Evolutionary conservation across 2,797 vertebrate genomes (phyloP).

Genomic region (Geotrypetes seraphini): DNA sequence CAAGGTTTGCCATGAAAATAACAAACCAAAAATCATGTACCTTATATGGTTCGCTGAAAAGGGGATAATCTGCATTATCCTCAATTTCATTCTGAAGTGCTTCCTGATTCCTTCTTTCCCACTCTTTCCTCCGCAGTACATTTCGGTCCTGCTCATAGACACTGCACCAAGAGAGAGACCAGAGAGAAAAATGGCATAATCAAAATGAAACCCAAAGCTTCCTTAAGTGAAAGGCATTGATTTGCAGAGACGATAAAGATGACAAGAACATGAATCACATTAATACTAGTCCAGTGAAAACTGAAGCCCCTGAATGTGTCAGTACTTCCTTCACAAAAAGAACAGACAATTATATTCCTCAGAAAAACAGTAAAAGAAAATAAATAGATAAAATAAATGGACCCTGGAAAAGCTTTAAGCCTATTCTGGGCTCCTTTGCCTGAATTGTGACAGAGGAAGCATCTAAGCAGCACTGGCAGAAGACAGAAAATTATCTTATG

Average conservation of each 20-base stretch:
- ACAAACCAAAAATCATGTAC: too few relatives aligned
- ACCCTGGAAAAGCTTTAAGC: slow-evolving; percentile 22
- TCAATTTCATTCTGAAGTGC: slow-evolving; percentile 49
- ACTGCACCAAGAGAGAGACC: slow-evolving; percentile 31
- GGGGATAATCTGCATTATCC: slow-evolving; percentile 52
- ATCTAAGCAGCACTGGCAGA: slow-evolving; percentile 30
- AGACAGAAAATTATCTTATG: slow-evolving; percentile 24
- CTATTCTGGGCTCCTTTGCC: slow-evolving; percentile 15
- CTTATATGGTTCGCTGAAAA: slow-evolving; percentile 70
- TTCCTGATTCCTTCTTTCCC: slow-evolving; percentile 63
- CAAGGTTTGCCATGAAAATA: too few relatives aligned
- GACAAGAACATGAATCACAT: slow-evolving; percentile 23
- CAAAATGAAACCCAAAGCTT: too few relatives aligned
- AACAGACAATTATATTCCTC: slow-evolving; percentile 33
- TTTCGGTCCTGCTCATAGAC: slow-evolving; percentile 64
- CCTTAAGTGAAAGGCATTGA: slow-evolving; percentile 9
- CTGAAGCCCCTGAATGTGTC: slow-evolving; percentile 11
- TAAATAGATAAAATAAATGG: slow-evolving; percentile 12
- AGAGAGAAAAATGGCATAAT: slow-evolving; percentile 8
- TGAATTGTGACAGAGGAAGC: slow-evolving; percentile 28
- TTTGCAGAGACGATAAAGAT: slow-evolving; percentile 27
- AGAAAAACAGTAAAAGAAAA: slow-evolving; percentile 12
- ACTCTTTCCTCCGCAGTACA: slow-evolving; percentile 57
- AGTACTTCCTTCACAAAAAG: slow-evolving; percentile 17
- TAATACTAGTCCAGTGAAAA: slow-evolving; percentile 12